These are phyloP conservation scores for Drosophila carrolli DNA, from an alignment of 1,140 invertebrate species.

Conservation along the genomic window DNA sequence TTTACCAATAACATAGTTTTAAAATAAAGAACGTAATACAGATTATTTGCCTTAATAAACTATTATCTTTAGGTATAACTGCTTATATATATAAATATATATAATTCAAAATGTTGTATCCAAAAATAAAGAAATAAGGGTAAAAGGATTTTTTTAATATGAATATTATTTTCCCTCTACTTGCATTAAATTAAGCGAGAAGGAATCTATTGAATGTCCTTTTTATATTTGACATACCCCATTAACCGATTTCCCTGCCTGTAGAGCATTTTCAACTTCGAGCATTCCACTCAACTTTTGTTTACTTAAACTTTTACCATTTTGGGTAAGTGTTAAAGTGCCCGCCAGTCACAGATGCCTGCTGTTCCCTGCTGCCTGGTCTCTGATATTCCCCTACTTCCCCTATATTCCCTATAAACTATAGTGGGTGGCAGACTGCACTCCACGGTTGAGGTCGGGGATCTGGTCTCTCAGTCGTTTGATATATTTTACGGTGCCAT, in stretches of 20 bases:
- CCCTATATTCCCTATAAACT: constrained; percentile 7
- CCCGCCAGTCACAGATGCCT: constrained; percentile 44
- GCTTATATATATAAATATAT: not conserved
- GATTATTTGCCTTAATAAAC: no score
- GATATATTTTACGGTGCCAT: constrained; percentile 67
- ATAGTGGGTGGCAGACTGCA: constrained; percentile 23
- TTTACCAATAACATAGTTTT: no score
- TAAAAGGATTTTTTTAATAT: no score
- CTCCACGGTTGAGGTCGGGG: constrained; percentile 46
- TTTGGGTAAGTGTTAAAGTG: constrained; percentile 79
- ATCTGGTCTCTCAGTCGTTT: constrained; percentile 25
- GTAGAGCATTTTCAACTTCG: constrained; percentile 45
- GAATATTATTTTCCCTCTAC: no score
- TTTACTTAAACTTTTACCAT: constrained; percentile 82
- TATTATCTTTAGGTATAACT: no score
- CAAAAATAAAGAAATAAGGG: not conserved
- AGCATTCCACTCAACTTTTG: constrained; percentile 70
- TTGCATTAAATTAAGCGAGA: no score
- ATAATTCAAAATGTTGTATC: accelerated
- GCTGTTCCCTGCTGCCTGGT: constrained; percentile 4
- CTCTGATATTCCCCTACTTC: not conserved
- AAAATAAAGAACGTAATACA: no score
- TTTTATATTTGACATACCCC: not conserved
- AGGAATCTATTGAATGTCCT: no score
- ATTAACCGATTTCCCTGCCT: not conserved